Conservation (phyloP, 2,797 vertebrate species). For the Pygocentrus nattereri region DNA sequence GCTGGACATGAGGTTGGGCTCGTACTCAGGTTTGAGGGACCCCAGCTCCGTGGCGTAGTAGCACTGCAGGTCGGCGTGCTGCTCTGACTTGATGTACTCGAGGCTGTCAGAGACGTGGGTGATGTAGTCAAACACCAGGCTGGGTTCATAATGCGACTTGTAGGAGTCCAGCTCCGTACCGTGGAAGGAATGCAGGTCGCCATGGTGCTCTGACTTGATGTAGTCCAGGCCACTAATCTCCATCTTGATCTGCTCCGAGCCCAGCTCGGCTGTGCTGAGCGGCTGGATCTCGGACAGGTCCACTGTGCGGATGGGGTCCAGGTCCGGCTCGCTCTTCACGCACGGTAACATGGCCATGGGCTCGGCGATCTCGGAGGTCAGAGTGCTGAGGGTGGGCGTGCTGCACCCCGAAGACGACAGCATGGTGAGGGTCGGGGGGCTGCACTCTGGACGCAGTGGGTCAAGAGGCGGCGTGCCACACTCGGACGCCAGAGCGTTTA, state of each 20-base stretch:
- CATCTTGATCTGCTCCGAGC: constrained; percentile 83
- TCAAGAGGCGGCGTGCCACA: constrained; percentile 74
- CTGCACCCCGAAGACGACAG: constrained; percentile 74
- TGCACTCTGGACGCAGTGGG: constrained; percentile 57
- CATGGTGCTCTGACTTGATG: constrained; percentile 81
- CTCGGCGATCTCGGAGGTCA: constrained; percentile 75
- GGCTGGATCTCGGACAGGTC: constrained; percentile 82
- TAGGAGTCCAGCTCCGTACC: constrained; percentile 74
- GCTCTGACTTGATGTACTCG: constrained; percentile 83
- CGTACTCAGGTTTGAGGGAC: constrained; percentile 73
- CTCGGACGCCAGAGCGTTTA: constrained; percentile 67
- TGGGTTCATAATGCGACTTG: constrained; percentile 81
- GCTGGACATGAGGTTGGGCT: constrained; percentile 66
- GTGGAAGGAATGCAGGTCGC: constrained; percentile 71
- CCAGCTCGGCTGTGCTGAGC: constrained; percentile 80
- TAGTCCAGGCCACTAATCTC: constrained; percentile 85
- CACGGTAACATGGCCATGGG: constrained; percentile 80
- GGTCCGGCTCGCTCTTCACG: constrained; percentile 79
- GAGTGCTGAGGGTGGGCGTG: constrained; percentile 75
- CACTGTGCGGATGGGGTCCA: constrained; percentile 78
- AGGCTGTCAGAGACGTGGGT: constrained; percentile 81
- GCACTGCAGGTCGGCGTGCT: constrained; percentile 81
- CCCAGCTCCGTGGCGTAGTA: constrained; percentile 79
- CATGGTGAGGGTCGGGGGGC: constrained; percentile 67
- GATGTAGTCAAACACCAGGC: constrained; percentile 82